Base-by-base conservation (phyloP, 2,797 vertebrate species). In the Channa striata region DNA sequence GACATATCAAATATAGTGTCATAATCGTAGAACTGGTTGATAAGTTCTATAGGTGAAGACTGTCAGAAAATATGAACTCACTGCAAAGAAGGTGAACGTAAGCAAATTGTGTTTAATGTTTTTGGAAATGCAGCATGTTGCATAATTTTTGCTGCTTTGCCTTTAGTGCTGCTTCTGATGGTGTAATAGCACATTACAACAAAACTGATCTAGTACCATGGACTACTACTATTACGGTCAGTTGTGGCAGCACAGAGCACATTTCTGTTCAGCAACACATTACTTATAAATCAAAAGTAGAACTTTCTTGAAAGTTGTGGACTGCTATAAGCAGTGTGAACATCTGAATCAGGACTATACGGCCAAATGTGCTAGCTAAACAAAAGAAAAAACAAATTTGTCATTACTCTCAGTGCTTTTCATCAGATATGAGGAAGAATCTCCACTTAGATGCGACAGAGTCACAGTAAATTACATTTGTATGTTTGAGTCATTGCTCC, bases 401-500 rank as follows among this genome's bases (percentile, higher is more conserved):
- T 72, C 33, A 7, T 21, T 37, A 37, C 12, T 25, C 37, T 1
- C 25, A 21, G 17, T 9, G n/a, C 2, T 9, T n/a, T 2, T 46
- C n/a, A 30, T 30, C n/a, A n/a, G n/a, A n/a, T n/a, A n/a, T n/a
- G n/a, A n/a, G n/a, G n/a, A n/a, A n/a, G n/a, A n/a, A n/a, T n/a
- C n/a, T n/a, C n/a, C n/a, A n/a, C n/a, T n/a, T n/a, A n/a, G n/a
- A n/a, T n/a, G n/a, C n/a, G n/a, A 19, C 43, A 21, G 11, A 46
- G 39, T 63, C 63, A 36, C 47, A 56, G 68, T 11, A 11, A 36
- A 63, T 43, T 19, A 43, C 62, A 74, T 44, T 81, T 48, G 42
- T 19, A 34, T 71, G 46, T 64, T 30, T 51, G 58, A 74, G 51
- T 83, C 73, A 76, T 23, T 5, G 5, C 51, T 49, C 34, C 54